These are phyloP conservation scores for Listronotus oregonensis DNA, from an alignment of 1,140 invertebrate genomes.

Conservation along the genomic window DNA sequence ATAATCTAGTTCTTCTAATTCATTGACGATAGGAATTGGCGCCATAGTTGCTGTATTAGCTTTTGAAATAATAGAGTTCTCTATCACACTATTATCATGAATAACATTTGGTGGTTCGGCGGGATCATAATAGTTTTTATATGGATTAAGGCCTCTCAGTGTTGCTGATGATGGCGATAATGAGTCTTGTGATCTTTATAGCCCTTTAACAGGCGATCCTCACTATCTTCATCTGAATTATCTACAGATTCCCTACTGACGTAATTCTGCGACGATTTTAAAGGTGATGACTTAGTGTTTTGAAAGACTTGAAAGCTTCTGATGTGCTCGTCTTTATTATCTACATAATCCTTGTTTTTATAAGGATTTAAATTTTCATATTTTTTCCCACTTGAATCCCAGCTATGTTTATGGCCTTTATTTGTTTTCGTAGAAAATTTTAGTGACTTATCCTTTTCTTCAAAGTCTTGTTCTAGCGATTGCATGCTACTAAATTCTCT, in stretches of 20 bases:
- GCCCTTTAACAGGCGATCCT: background rate
- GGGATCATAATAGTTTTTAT: slow-evolving; percentile 3
- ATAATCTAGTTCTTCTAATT: slow-evolving; percentile 51
- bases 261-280: too few species aligned
- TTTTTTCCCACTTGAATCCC: background rate
- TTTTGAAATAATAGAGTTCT: too few species aligned
- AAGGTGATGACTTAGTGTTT: background rate
- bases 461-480: slow-evolving; percentile 15
- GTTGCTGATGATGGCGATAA: background rate
- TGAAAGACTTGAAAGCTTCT: background rate
- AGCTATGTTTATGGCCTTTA: too few species aligned
- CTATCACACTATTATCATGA: background rate
- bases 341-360: slow-evolving; percentile 4
- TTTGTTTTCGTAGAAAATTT: slow-evolving; percentile 48
- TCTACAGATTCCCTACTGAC: background rate
- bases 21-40: slow-evolving; percentile 59
- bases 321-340: background rate
- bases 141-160: slow-evolving; percentile 8
- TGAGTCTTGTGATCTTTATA: background rate
- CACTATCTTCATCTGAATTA: background rate
- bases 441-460: slow-evolving; percentile 42
- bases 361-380: slow-evolving; percentile 21
- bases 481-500: slow-evolving; percentile 50
- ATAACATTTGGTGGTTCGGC: background rate
- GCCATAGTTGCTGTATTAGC: slow-evolving; percentile 23